These are phyloP conservation scores for Eptesicus fuscus DNA, from an alignment of 2,113 vertebrate species.

Conservation along the genomic window DNA sequence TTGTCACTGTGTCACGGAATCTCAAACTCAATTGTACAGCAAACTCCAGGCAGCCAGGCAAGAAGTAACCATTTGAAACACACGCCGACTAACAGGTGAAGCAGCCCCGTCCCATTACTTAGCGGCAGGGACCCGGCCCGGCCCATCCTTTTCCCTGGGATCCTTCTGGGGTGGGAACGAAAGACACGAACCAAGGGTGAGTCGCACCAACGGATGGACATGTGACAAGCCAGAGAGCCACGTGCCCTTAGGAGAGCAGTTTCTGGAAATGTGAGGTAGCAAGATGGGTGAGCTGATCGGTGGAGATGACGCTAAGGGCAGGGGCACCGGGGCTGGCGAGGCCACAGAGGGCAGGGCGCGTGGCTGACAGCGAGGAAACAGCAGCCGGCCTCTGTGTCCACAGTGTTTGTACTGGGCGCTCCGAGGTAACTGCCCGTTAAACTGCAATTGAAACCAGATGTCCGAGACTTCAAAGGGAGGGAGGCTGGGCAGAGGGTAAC, in stretches of 20 bases:
- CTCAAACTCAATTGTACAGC: constrained; percentile 72
- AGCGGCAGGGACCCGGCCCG: background rate
- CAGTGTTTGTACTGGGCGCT: constrained; percentile 62
- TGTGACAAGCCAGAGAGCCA: background rate
- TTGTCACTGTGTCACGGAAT: constrained; percentile 74
- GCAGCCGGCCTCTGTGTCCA: constrained; percentile 60
- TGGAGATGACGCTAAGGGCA: constrained; percentile 69
- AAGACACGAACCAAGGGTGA: background rate
- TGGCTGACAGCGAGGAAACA: constrained; percentile 73
- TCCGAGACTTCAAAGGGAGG: constrained; percentile 84
- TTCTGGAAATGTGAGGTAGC: constrained; percentile 26
- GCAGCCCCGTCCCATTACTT: constrained; percentile 54
- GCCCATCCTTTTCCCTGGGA: background rate
- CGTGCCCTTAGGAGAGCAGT: background rate
- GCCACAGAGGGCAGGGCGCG: background rate
- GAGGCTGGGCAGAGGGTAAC: constrained; percentile 74
- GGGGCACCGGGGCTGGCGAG: background rate
- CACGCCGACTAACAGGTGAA: constrained; percentile 66
- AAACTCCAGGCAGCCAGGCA: constrained; percentile 69
- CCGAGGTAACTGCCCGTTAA: constrained; percentile 78
- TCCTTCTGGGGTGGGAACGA: background rate
- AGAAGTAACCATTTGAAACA: constrained; percentile 64
- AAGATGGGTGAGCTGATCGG: constrained; percentile 35
- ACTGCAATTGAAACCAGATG: constrained; percentile 86
- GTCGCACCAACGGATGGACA: background rate